A percentile compares a stretch with the other conserved stretches of the same genome.
Evolutionary conservation across 1,140 invertebrate species (phyloP).

Genomic region (Pristionchus pacificus): DNA sequence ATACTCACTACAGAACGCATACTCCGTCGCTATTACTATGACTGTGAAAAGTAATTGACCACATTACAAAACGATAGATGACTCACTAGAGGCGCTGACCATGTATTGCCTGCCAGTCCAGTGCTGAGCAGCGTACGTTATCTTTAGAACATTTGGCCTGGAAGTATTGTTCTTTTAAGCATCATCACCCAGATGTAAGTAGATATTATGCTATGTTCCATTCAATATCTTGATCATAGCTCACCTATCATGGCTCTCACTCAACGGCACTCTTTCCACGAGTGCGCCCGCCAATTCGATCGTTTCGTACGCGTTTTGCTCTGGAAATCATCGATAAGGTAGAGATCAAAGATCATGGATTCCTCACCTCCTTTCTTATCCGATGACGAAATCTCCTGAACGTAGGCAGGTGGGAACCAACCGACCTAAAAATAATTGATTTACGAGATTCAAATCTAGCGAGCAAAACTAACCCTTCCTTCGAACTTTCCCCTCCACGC

Average conservation of each 20-base stretch:
- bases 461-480: not conserved
- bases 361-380: not conserved
- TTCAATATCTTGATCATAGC: too few relatives aligned
- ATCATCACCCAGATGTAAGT: not conserved
- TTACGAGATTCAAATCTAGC: not conserved
- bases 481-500: constrained; percentile 48
- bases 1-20: too few relatives aligned
- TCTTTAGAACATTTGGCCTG: constrained; percentile 33
- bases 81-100: constrained; percentile 41
- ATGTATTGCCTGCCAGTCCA: constrained; percentile 47
- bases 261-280: constrained; percentile 36
- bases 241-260: constrained; percentile 1
- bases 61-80: not conserved
- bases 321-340: constrained; percentile 16
- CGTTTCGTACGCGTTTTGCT: constrained; percentile 44
- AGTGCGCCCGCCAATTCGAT: constrained; percentile 48
- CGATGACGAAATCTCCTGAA: constrained; percentile 38
- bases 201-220: not conserved
- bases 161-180: too few relatives aligned
- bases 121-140: constrained; percentile 39
- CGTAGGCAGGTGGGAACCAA: constrained; percentile 54
- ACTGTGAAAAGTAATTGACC: too few relatives aligned
- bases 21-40: too few relatives aligned
- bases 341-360: not conserved
- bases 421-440: constrained; percentile 31